phyloP scores from a whole-genome alignment of 1,140 invertebrate species.

The Teleopsis dalmanni region DNA sequence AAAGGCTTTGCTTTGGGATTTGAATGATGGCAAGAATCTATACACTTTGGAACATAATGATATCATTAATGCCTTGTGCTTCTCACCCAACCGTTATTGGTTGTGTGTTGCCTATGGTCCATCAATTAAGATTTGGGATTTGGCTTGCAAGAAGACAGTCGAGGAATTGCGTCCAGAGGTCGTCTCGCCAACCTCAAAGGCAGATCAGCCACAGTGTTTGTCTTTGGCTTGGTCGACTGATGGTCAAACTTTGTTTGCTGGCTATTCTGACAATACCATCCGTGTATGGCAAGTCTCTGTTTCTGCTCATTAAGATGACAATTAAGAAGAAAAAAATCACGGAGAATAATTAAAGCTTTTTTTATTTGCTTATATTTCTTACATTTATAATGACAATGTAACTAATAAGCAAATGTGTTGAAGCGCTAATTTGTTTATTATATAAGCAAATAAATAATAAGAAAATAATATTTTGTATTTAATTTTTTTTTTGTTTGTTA shows the following conservation, averaged over 20 bases:
- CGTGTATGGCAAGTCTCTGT: conserved; percentile 97
- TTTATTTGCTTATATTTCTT: not conserved
- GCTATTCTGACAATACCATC: conserved; percentile 97
- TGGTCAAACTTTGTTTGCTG: conserved; percentile 97
- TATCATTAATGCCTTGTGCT: conserved; percentile 95
- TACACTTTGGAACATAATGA: conserved; percentile 98
- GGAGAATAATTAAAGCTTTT: not conserved
- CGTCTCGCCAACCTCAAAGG: conserved; percentile 64
- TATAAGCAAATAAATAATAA: conserved; percentile 22
- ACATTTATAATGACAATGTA: conserved; percentile 9
- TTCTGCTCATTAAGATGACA: conserved; percentile 45
- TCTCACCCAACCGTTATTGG: conserved; percentile 99
- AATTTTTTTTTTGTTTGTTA: no score
- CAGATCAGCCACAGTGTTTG: conserved; percentile 90
- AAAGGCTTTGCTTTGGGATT: conserved; percentile 98
- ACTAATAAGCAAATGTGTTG: conserved; percentile 12
- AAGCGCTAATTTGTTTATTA: conserved; percentile 19
- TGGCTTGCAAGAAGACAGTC: conserved; percentile 98
- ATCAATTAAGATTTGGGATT: conserved; percentile 99
- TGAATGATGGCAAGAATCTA: conserved; percentile 98
- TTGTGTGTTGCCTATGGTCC: conserved; percentile 99
- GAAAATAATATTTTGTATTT: no score
- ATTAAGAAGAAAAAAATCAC: not conserved
- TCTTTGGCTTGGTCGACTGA: conserved; percentile 99
- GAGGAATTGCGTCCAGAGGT: conserved; percentile 96